These are phyloP conservation scores for Trematocara zebra DNA, from an alignment of 2,113 vertebrate genomes.

Conservation along the genomic window DNA sequence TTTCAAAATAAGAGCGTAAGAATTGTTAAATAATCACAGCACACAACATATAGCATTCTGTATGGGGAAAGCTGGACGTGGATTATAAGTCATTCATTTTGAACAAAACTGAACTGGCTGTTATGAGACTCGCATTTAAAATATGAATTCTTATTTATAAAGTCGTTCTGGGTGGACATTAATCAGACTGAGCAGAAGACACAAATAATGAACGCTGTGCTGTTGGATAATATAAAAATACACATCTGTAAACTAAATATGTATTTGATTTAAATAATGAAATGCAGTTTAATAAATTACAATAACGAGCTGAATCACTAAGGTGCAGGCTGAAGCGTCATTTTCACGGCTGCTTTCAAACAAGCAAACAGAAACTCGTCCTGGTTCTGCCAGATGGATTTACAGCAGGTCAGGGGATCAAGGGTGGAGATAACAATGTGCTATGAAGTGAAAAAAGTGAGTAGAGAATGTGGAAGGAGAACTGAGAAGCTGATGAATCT, in stretches of 20 bases:
- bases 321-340: background rate
- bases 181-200: background rate
- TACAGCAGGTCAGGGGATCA: background rate
- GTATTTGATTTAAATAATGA: background rate
- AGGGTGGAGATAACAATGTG: background rate
- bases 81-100: background rate
- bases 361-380: background rate
- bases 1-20: background rate
- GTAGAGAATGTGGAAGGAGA: background rate
- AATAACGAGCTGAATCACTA: background rate
- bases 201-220: background rate
- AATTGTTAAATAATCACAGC: rapidly evolving
- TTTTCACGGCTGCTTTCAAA: background rate
- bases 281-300: background rate
- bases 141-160: background rate
- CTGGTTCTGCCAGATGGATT: background rate
- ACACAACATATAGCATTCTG: rapidly evolving
- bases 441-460: background rate
- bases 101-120: background rate
- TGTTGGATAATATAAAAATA: background rate
- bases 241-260: background rate
- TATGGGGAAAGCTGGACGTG: background rate
- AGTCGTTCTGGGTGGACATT: background rate
- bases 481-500: background rate
- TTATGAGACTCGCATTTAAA: background rate